Base-by-base conservation (phyloP, 2,797 vertebrate species). In the Oceanodroma leucorhoa region DNA sequence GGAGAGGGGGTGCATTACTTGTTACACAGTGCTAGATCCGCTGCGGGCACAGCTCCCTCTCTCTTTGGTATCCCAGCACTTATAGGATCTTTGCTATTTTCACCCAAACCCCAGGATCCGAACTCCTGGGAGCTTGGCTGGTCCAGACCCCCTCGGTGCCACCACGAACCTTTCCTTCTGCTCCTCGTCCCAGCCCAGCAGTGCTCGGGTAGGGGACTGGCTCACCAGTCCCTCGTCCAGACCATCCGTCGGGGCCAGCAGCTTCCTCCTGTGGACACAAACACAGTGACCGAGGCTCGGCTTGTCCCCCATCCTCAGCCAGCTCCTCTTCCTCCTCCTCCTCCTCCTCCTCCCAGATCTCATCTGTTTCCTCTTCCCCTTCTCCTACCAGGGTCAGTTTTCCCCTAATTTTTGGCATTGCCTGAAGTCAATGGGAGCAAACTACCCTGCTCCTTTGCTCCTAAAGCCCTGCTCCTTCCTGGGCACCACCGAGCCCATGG, bases 191-290 rank as follows among this genome's bases (percentile, higher is more conserved):
- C 93, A 92, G 30, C 93, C 98, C 8, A 97, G 97, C 98, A 98
- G 99, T 11, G 97, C 90, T 61, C 43, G 73, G 98, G 79, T 1
- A 96, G 97, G 26, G 14, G 95, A 90, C 87, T 95, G 97, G 4
- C 78, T 86, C 13, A 4, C 18, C 22, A 32, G 71, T 57, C 87
- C 65, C 60, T 99, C 97, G 2, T 98, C 97, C 3, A 92, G 87
- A 40, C 97, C 98, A 16, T 98, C 97, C 0, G 96, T 97, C 11
- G 96, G 64, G 26, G 96, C 84, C 41, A 61, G 65, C 8, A 50
- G 21, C 95, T 92, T 92, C 94, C 95, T 96, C 90, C 98, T 97
- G 75, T 10, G n/a, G 38, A 27, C 34, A 88, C 54, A 53, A 79
- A 51, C 32, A 54, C 43, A 90, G 36, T 0, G 0, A 26, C 4